Evolutionary conservation across 2,113 vertebrate genomes (phyloP), one percentile per base, ranked within the genome.

Genomic region (Triplophysa rosa): DNA sequence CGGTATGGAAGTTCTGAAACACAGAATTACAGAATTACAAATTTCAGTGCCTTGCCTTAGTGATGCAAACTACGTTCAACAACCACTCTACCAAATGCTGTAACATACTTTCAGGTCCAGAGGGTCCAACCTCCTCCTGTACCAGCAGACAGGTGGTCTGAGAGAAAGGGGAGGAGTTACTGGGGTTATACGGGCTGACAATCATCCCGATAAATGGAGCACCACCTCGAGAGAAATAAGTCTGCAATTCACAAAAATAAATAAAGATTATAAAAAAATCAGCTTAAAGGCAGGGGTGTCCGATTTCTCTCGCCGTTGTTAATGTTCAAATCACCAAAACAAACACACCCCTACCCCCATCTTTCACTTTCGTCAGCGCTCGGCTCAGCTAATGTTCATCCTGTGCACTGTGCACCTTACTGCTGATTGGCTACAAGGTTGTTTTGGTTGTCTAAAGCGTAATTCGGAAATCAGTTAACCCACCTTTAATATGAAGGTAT

Each of bases 151-250:
- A 99, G 82, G 96, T 98, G 10, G 95, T 95, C 88, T 98, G 95
- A 80, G 98, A 98, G 81, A 96, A 95, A 0, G 97, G 97, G 9
- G 96, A 96, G 61, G 94, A 87, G 82, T 99, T 98, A 33, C 91
- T 94, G 47, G 93, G 92, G 90, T 99, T 97, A 83, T 97, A 99
- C 1, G 98, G 97, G 83, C 97, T 99, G 84, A 99, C 88, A n/a
- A 99, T 99, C 95, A 99, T 95, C 37, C 98, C 98, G 21, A 99
- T 95, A 85, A 99, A 99, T 40, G 96, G 96, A 78, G 98, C 96
- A 65, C 97, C 98, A 1, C 98, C 97, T 37, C 97, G 94, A 77
- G 96, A 98, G 90, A 99, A 99, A 80, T 99, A 99, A 87, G 93
- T 96, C 98, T 99, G 80, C 7, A 87, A n/a, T 4, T 19, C 4